Conservation (phyloP, 23 tunicate species). For the Corella eumyota region DNA sequence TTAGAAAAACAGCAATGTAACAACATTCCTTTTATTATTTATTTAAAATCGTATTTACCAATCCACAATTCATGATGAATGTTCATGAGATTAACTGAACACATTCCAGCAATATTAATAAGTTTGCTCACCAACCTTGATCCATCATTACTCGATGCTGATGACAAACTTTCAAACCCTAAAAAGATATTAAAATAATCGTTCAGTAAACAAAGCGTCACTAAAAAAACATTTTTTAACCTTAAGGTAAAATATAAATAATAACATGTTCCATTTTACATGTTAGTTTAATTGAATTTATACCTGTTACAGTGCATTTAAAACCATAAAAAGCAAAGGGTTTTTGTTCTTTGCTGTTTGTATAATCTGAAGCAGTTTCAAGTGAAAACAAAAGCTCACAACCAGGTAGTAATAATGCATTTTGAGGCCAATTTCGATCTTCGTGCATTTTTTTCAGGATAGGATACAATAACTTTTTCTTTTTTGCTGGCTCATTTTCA, state of each 20-base stretch:
- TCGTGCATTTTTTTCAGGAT: slow-evolving; percentile 49
- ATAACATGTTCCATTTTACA: too few relatives aligned
- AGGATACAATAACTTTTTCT: background rate
- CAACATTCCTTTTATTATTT: too few relatives aligned
- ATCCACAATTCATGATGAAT: slow-evolving; percentile 44
- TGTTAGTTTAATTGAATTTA: too few relatives aligned
- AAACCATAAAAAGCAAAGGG: slow-evolving; percentile 57
- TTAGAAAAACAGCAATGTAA: too few relatives aligned
- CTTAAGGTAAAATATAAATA: too few relatives aligned
- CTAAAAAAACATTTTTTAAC: too few relatives aligned
- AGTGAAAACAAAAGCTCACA: slow-evolving; percentile 30
- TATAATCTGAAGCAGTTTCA: slow-evolving; percentile 62
- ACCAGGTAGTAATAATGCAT: slow-evolving; percentile 55
- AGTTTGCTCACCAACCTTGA: slow-evolving; percentile 26
- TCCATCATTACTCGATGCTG: slow-evolving; percentile 13
- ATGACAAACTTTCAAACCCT: slow-evolving; percentile 25
- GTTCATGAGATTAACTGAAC: slow-evolving; percentile 31
- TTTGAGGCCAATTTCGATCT: slow-evolving; percentile 63
- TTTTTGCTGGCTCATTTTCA: background rate
- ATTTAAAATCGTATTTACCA: slow-evolving; percentile 22
- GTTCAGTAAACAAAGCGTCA: too few relatives aligned
- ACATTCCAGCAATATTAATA: slow-evolving; percentile 38
- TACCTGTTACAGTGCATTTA: slow-evolving; percentile 54
- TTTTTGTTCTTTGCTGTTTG: slow-evolving; percentile 40
- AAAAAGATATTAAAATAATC: too few relatives aligned